Evolutionary conservation across 2,888 invertebrate species (phyloP), one percentile per base, ranked within the genome.

Genomic region (Thelaira solivaga): DNA sequence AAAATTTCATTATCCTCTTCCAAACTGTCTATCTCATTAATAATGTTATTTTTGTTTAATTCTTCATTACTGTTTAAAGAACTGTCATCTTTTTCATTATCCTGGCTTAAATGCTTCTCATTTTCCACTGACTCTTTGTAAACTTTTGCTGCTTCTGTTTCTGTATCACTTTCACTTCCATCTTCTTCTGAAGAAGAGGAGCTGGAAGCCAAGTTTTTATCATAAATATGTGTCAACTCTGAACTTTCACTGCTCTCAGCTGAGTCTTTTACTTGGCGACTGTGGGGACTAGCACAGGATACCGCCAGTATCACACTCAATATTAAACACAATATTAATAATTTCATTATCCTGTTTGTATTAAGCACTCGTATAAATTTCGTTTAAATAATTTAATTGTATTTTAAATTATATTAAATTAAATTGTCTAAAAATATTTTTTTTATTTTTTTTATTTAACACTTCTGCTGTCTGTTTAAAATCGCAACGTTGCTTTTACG

Each of bases 281-380:
- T 11, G n/a, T 45, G 8, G 1, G 78, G 78, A 61, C 69, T 55
- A 26, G 75, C 78, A 47, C 39, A 61, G 34, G 65, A 61, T 13
- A 71, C 59, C 4, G 69, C 69, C 18, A 75, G 0, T n/a, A 61
- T 1, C 7, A 51, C 49, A 65, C 74, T 61, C 3, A 69, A 64
- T 26, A 78, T 39, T 26, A 29, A 41, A 55, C 78, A 75, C 18
- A 78, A 18, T 13, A 16, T 31, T 49, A 75, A 13, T 20, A 85
- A 93, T 94, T 91, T 81, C 83, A 83, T 84, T 87, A 86, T 81
- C 95, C 91, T 90, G 53, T n/a, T n/a, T n/a, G n/a, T n/a, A n/a
- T n/a, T n/a, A n/a, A n/a, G n/a, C n/a, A n/a, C n/a, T n/a, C n/a
- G n/a, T n/a, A n/a, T n/a, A n/a, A n/a, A n/a, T n/a, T n/a, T n/a